These are phyloP conservation scores for Turdus rufiventris DNA, from an alignment of 2,113 vertebrate species.

Conservation along the genomic window DNA sequence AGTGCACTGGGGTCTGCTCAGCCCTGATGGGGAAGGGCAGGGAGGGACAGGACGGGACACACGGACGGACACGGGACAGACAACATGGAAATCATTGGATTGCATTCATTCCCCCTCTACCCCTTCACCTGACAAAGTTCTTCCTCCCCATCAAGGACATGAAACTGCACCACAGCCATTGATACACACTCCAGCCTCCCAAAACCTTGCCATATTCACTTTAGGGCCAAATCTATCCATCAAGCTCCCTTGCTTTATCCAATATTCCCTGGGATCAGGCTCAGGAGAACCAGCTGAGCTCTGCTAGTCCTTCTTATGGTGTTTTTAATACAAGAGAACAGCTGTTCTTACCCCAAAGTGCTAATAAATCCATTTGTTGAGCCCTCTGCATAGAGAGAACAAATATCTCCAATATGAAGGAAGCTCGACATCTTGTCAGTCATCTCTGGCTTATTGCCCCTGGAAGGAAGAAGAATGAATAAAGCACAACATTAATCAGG, in stretches of 20 bases:
- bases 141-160: background rate
- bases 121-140: background rate
- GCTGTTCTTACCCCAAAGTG: slow-evolving; percentile 89
- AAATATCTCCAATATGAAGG: slow-evolving; percentile 98
- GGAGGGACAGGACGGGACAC: slow-evolving; percentile 58
- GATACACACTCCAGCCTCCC: background rate
- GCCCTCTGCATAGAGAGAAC: slow-evolving; percentile 96
- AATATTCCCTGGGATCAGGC: background rate
- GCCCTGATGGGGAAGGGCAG: background rate
- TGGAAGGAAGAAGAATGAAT: slow-evolving; percentile 19
- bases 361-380: slow-evolving; percentile 98
- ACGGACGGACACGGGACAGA: slow-evolving; percentile 40
- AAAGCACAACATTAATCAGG: slow-evolving; percentile 12
- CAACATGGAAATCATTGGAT: slow-evolving; percentile 1
- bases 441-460: slow-evolving; percentile 82
- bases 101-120: background rate
- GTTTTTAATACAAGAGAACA: slow-evolving; percentile 12
- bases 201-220: background rate
- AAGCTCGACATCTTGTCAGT: slow-evolving; percentile 99
- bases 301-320: background rate
- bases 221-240: background rate
- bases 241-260: background rate
- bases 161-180: background rate
- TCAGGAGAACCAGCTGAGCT: background rate
- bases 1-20: background rate